These are phyloP conservation scores for Cyrtodaria siliqua DNA, from an alignment of 2,888 invertebrate species.

Conservation along the genomic window DNA sequence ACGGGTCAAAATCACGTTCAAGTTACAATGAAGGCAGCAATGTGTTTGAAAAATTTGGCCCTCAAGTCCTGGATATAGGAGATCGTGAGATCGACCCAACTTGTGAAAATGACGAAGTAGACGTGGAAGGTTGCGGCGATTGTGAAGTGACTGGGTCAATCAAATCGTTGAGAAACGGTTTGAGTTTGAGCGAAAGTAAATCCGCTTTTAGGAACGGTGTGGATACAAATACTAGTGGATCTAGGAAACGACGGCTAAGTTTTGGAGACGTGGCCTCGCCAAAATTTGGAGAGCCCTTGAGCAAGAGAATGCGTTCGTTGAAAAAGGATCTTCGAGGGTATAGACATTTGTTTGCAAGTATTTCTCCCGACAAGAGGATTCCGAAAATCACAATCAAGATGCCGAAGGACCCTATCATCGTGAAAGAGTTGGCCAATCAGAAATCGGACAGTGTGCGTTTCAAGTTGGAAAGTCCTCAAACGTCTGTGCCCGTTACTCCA, in stretches of 20 bases:
- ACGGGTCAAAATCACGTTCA: not conserved
- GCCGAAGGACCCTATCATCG: conserved; percentile 70
- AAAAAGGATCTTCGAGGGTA: conserved; percentile 36
- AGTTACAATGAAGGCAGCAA: conserved; percentile 31
- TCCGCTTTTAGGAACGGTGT: too few relatives aligned
- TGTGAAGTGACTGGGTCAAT: conserved; percentile 11
- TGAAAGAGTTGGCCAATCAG: conserved; percentile 65
- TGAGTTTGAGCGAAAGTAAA: too few relatives aligned
- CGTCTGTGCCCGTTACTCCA: conserved; percentile 45
- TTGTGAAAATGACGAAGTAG: conserved; percentile 40
- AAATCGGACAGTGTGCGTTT: conserved; percentile 65
- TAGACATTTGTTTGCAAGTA: conserved; percentile 40
- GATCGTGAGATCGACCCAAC: not conserved
- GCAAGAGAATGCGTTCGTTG: conserved; percentile 36
- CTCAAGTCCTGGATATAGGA: not conserved
- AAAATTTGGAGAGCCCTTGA: conserved; percentile 40
- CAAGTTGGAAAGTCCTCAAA: conserved; percentile 58
- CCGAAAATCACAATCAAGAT: conserved; percentile 75
- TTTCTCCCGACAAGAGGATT: conserved; percentile 59
- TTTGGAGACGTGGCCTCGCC: conserved; percentile 37
- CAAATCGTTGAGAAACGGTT: too few relatives aligned
- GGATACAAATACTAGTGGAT: too few relatives aligned
- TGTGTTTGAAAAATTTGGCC: conserved; percentile 57
- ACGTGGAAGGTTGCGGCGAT: conserved; percentile 38
- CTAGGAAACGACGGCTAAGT: conserved; percentile 51